These are phyloP conservation scores for Rhizomys pruinosus DNA, from an alignment of 2,113 vertebrate genomes.

Conservation along the genomic window DNA sequence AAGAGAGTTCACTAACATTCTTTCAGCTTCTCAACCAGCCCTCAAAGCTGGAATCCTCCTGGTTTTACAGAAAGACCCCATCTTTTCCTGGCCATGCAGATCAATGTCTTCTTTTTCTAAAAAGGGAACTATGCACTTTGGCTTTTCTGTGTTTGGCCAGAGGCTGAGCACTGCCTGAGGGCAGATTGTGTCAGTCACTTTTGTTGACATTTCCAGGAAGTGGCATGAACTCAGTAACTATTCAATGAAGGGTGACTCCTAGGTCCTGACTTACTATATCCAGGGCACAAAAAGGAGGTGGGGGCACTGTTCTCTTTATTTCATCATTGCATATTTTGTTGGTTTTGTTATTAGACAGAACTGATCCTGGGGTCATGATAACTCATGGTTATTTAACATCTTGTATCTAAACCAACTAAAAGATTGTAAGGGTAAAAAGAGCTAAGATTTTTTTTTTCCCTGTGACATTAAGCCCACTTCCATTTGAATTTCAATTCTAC, in stretches of 20 bases:
- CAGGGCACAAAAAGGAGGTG: background rate
- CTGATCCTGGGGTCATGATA: background rate
- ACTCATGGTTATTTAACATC: constrained; percentile 58
- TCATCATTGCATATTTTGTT: background rate
- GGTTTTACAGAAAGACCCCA: background rate
- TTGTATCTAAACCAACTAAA: constrained; percentile 11
- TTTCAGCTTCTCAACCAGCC: background rate
- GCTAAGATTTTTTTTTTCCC: background rate
- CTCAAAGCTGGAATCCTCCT: background rate
- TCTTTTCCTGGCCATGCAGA: background rate
- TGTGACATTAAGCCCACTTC: constrained; percentile 65
- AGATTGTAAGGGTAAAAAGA: constrained; percentile 39
- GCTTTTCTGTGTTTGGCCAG: background rate
- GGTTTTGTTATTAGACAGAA: constrained; percentile 22
- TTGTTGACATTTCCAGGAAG: background rate
- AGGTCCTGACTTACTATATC: background rate
- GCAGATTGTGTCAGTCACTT: background rate
- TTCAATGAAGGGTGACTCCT: background rate
- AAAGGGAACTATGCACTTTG: no score
- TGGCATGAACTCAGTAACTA: background rate
- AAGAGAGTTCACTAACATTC: background rate
- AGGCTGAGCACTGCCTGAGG: background rate
- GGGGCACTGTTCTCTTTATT: background rate
- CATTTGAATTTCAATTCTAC: constrained; percentile 68
- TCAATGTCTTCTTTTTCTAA: background rate